Conservation (phyloP, 1,140 invertebrate species). For the Radopholus similis region DNA sequence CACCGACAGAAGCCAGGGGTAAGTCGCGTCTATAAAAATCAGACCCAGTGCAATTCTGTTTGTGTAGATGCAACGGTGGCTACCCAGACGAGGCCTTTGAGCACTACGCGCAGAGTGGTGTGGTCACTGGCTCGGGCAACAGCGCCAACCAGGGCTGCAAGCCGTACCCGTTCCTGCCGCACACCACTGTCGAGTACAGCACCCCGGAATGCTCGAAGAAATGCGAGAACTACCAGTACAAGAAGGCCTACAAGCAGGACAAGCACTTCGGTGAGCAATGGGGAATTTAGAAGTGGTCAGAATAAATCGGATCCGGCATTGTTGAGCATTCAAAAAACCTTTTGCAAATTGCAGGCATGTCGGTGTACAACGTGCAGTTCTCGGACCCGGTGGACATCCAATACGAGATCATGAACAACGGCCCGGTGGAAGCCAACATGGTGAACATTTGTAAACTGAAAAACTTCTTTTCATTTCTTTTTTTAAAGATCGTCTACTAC, state of each 20-base stretch:
- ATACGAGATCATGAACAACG: conserved; percentile 64
- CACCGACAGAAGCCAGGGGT: background rate
- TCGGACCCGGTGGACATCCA: background rate
- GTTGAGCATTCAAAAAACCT: too few relatives aligned
- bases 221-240: conserved; percentile 70
- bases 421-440: conserved; percentile 72
- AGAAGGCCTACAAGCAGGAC: conserved; percentile 71
- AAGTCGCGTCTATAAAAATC: background rate
- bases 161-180: conserved; percentile 73
- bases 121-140: conserved; percentile 78
- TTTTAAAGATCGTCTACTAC: conserved; percentile 78
- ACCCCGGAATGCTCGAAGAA: conserved; percentile 68
- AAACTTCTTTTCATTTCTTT: too few relatives aligned
- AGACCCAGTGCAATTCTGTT: too few relatives aligned
- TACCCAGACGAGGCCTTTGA: background rate
- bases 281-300: background rate
- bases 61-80: conserved; percentile 8
- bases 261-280: conserved; percentile 69
- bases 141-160: conserved; percentile 74
- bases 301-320: too few relatives aligned
- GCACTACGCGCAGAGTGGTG: conserved; percentile 61
- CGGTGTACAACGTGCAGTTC: too few relatives aligned
- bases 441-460: too few relatives aligned
- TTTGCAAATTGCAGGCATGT: too few relatives aligned
- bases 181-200: conserved; percentile 62